phyloP scores from a whole-genome alignment of 2,888 invertebrate genomes.

The Junonia oenone region DNA sequence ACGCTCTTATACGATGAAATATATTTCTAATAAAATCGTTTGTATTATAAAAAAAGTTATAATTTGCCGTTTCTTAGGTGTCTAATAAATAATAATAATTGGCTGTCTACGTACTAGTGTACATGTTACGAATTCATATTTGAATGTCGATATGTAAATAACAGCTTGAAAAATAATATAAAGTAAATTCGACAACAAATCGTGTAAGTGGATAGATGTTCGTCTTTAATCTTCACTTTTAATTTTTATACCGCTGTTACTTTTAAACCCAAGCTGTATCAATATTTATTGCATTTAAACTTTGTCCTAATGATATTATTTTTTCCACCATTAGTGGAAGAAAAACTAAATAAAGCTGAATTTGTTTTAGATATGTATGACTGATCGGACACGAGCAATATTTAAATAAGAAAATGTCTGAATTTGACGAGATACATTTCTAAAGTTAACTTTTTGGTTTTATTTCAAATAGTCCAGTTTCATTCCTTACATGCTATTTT shows the following conservation, averaged over 20 bases:
- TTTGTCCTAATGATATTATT: background rate
- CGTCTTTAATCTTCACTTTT: background rate
- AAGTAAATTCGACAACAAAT: background rate
- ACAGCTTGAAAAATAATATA: background rate
- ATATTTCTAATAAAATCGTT: background rate
- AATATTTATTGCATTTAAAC: background rate
- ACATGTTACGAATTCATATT: slow-evolving; percentile 4
- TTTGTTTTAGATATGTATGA: too few relatives aligned
- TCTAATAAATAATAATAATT: too few relatives aligned
- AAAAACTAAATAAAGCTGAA: too few relatives aligned
- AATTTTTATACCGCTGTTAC: background rate
- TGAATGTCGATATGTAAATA: slow-evolving; percentile 14
- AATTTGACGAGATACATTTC: too few relatives aligned
- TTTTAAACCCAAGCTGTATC: background rate
- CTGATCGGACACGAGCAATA: too few relatives aligned
- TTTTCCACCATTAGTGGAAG: background rate
- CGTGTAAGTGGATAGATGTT: background rate
- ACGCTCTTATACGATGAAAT: background rate
- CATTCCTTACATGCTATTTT: too few relatives aligned
- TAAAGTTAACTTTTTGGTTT: too few relatives aligned
- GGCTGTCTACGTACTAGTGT: slow-evolving; percentile 11
- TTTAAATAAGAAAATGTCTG: too few relatives aligned
- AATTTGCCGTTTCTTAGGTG: slow-evolving; percentile 2
- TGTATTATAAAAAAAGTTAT: slow-evolving; percentile 10
- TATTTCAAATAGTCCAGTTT: too few relatives aligned